Conservation (phyloP, 2,888 invertebrate genomes). For the Synergus japonicus region DNA sequence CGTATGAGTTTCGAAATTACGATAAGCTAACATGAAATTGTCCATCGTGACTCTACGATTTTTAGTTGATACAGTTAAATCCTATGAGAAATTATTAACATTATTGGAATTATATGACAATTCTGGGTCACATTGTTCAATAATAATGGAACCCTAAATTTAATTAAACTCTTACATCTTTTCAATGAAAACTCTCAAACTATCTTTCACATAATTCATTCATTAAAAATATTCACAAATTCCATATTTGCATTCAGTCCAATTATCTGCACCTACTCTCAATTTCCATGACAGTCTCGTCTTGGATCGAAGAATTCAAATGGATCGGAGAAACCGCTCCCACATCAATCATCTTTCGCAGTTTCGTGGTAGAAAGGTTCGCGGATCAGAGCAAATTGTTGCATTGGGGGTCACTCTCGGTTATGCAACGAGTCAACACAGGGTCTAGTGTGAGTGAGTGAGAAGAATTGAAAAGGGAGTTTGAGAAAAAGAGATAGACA, state of each 20-base stretch:
- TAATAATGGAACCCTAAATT: too few species aligned
- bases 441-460: constrained; percentile 49
- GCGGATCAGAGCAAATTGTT: constrained; percentile 68
- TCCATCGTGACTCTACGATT: constrained; percentile 15
- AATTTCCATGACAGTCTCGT: constrained; percentile 1
- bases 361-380: constrained; percentile 74
- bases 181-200: too few species aligned
- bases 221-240: too few species aligned
- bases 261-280: constrained; percentile 7
- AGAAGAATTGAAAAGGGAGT: constrained; percentile 47
- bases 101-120: too few species aligned
- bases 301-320: constrained; percentile 22
- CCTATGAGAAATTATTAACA: too few species aligned
- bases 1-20: constrained; percentile 31
- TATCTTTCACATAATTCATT: too few species aligned
- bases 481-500: constrained; percentile 47
- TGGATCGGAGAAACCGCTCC: constrained; percentile 68
- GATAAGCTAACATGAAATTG: constrained; percentile 36
- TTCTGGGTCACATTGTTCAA: too few species aligned
- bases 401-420: constrained; percentile 69
- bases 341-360: constrained; percentile 76
- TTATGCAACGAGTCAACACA: constrained; percentile 67
- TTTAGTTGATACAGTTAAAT: too few species aligned
- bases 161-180: too few species aligned
- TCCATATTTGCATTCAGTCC: background rate